Percentiles rank a stretch among this genome's conserved stretches.
Evolutionary conservation across 2,113 vertebrate genomes (phyloP).

Genomic region (human (Homo sapiens)): DNA sequence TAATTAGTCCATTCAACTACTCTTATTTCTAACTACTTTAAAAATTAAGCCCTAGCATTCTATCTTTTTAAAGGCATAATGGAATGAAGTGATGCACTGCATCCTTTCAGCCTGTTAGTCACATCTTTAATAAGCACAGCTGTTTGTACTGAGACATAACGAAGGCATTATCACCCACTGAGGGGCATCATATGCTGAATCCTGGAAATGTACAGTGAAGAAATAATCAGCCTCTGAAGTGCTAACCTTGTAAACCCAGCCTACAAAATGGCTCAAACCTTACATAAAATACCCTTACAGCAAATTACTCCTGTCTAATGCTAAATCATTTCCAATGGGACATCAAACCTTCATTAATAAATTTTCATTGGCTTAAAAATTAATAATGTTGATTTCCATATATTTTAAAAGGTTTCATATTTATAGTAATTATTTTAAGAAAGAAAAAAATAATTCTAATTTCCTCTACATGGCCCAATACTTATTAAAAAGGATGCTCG

Average conservation of each 20-base stretch:
- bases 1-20: conserved; percentile 38
- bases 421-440: conserved; percentile 31
- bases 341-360: conserved; percentile 48
- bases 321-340: conserved; percentile 58
- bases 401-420: conserved; percentile 45
- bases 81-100: background rate
- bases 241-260: background rate
- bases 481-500: conserved; percentile 40
- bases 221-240: conserved; percentile 5
- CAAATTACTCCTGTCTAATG: conserved; percentile 18
- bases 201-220: background rate
- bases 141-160: background rate
- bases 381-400: conserved; percentile 50
- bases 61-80: conserved; percentile 11
- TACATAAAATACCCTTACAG: conserved; percentile 52
- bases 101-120: background rate
- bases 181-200: background rate
- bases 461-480: conserved; percentile 18
- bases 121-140: background rate
- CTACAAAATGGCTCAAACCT: conserved; percentile 50
- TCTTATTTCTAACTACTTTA: conserved; percentile 12
- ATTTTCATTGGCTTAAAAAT: conserved; percentile 60
- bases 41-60: background rate
- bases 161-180: background rate
- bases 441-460: background rate